Evolutionary conservation across 2,888 invertebrate species (phyloP).

Genomic region (Pristionchus exspectatus): DNA sequence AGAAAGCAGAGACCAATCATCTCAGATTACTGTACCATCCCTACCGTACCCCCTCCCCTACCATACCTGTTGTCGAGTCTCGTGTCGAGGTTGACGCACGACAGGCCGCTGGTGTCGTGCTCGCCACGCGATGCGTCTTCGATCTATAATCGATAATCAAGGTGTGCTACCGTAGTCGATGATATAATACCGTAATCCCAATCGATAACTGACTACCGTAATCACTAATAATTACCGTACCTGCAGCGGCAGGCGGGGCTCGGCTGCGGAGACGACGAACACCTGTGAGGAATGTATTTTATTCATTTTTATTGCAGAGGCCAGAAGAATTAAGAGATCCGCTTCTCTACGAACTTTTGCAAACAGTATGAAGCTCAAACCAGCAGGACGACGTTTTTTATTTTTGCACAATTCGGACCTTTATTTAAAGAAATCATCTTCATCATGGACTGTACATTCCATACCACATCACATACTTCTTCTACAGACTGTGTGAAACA

Average conservation of each 20-base stretch:
- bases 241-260: conserved; percentile 80
- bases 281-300: conserved; percentile 57
- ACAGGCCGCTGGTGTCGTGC: conserved; percentile 82
- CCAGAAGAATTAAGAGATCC: too few relatives aligned
- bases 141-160: conserved; percentile 82
- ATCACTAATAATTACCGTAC: not conserved
- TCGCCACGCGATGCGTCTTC: conserved; percentile 89
- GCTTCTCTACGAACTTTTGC: not conserved
- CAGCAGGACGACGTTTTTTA: too few relatives aligned
- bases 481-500: not conserved
- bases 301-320: too few relatives aligned
- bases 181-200: not conserved
- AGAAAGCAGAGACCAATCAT: conserved; percentile 75
- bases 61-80: conserved; percentile 89
- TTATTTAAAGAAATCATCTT: too few relatives aligned
- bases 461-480: too few relatives aligned
- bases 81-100: conserved; percentile 94
- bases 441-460: too few relatives aligned
- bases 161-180: not conserved
- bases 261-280: conserved; percentile 76
- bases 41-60: too few relatives aligned
- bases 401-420: too few relatives aligned
- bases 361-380: too few relatives aligned
- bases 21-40: too few relatives aligned
- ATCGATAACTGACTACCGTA: conserved; percentile 56